These are phyloP conservation scores for Trachelus iudaicus DNA, from an alignment of 2,888 invertebrate species.

Conservation along the genomic window DNA sequence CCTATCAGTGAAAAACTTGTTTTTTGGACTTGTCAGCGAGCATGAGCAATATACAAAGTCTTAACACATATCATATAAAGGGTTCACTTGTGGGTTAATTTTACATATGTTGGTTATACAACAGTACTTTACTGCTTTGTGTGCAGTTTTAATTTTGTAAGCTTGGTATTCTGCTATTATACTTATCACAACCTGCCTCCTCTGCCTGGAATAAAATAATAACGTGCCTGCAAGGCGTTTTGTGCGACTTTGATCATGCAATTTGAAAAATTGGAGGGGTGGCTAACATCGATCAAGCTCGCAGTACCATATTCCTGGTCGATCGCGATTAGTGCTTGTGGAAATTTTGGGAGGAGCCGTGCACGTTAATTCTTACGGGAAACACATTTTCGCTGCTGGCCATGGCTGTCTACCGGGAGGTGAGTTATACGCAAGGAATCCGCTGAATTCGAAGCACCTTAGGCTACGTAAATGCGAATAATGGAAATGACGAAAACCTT, in stretches of 20 bases:
- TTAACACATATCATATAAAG: neutral
- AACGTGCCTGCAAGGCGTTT: slow-evolving; percentile 10
- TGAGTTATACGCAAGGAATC: slow-evolving; percentile 1
- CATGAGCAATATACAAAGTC: neutral
- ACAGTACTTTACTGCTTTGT: slow-evolving; percentile 34
- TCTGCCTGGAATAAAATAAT: slow-evolving; percentile 10
- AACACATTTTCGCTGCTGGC: slow-evolving; percentile 10
- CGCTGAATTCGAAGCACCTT: slow-evolving; percentile 2
- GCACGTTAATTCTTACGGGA: slow-evolving; percentile 32
- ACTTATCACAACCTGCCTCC: slow-evolving; percentile 27
- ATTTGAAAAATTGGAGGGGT: slow-evolving; percentile 45
- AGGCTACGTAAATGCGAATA: slow-evolving; percentile 41
- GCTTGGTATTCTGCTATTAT: slow-evolving; percentile 34
- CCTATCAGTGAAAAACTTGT: neutral
- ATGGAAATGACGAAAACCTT: slow-evolving; percentile 71
- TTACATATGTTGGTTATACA: slow-evolving; percentile 39
- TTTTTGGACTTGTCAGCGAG: neutral
- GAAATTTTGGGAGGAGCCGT: slow-evolving; percentile 58
- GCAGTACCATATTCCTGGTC: slow-evolving; percentile 55
- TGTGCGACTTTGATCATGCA: slow-evolving; percentile 23
- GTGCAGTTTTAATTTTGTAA: slow-evolving; percentile 40
- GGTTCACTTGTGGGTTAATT: slow-evolving; percentile 32
- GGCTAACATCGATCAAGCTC: slow-evolving; percentile 57
- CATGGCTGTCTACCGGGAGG: slow-evolving; percentile 29
- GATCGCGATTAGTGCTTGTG: slow-evolving; percentile 60